Evolutionary conservation across 2,888 invertebrate genomes (phyloP).

Genomic region (Chymomyza amoena): DNA sequence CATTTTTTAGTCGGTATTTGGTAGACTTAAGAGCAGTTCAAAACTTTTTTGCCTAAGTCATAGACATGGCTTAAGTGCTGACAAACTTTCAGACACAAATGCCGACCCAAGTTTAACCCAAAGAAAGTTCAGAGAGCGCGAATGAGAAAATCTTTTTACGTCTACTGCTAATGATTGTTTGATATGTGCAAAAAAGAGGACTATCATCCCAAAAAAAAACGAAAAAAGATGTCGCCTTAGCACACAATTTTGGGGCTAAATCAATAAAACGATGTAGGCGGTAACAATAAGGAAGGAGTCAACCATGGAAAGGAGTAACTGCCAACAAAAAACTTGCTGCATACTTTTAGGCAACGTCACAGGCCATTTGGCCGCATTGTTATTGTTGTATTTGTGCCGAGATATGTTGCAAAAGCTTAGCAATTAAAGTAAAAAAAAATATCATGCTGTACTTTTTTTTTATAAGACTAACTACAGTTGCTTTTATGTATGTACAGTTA

Average conservation of each 20-base stretch:
- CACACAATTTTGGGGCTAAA: neutral
- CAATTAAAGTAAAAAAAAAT: slow-evolving; percentile 53
- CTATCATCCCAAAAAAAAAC: neutral
- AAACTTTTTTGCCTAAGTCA: neutral
- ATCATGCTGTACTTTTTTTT: slow-evolving; percentile 15
- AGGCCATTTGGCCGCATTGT: neutral
- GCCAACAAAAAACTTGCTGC: neutral
- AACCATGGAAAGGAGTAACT: neutral
- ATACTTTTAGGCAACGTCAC: neutral
- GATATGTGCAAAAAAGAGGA: slow-evolving; percentile 45
- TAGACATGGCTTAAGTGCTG: neutral
- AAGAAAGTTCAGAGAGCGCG: neutral
- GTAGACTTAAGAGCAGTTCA: no score
- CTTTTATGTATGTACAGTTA: neutral
- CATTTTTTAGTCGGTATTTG: neutral
- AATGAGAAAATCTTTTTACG: slow-evolving; percentile 22
- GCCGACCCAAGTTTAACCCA: neutral
- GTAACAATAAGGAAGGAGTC: neutral
- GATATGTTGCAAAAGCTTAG: slow-evolving; percentile 51
- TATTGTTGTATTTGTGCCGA: neutral
- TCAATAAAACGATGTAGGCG: neutral
- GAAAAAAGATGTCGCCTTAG: neutral
- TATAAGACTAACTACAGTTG: slow-evolving; percentile 21
- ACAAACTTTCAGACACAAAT: neutral
- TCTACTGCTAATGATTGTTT: slow-evolving; percentile 67